Evolutionary conservation across 2,113 vertebrate species (phyloP), one percentile per base, ranked within the genome.

Genomic region (Silurus asotus): DNA sequence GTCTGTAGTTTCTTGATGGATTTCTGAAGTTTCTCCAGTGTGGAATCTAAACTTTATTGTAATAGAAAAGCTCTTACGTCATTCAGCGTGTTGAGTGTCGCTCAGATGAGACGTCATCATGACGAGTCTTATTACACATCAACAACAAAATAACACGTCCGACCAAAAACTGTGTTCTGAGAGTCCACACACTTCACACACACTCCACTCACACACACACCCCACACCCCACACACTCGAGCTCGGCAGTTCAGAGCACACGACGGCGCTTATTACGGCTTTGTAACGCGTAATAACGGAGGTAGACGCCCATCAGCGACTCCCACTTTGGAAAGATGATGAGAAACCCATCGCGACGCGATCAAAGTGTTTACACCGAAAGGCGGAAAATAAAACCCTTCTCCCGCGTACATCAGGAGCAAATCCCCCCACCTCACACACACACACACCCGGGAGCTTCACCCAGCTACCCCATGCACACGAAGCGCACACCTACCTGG

Each of bases 401-500:
- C 25, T 9, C 14, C 13, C 53, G 8, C n/a, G 7, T 25, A 79
- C 55, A 28, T 5, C 56, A 13, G 25, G 28, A 11, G 8, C 56
- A 4, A 5, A 61, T 23, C 58, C 9, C 56, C 11, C 37, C 37
- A 37, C 37, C 37, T 37, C 37, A 37, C 37, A 37, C 77, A 37
- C 56, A 37, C 28, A 19, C 17, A 48, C 56, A 13, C 77, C 4
- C 15, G 37, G 15, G 19, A 7, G 14, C 28, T 62, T 58, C 23
- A 55, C 56, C 49, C n/a, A 25, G 55, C 76, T 0, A 4, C 13
- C 17, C 55, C 14, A 8, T 9, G 0, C n/a, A 14, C 9, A 9
- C 19, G 8, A 77, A 84, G 70, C 23, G 23, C 19, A 25, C 72
- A 88, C 87, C 69, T 80, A 92, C 89, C 91, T 89, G 87, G n/a